Base-by-base conservation (phyloP, 2,888 invertebrate genomes). In the Galerucella calmariensis region DNA sequence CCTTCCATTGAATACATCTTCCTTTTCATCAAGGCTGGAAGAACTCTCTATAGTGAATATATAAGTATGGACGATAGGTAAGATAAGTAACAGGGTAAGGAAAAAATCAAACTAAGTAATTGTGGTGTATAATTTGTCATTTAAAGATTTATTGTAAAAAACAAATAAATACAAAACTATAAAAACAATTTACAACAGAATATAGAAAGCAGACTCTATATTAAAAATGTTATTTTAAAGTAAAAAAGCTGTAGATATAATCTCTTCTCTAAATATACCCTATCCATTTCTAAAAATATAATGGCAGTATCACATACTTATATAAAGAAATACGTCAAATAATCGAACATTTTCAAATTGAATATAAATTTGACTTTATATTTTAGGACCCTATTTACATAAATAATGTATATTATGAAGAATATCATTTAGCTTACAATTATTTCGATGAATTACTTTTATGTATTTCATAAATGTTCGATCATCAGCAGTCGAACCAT, bases 121-220 rank as follows among this genome's bases (percentile, higher is more conserved):
- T 46, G 41, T 51, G 16, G 58, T 65, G 65, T 69, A 63, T 62
- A 69, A 48, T 61, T 69, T 61, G 53, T 65, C 10, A 56, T 65
- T 69, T 46, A 27, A 53, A 66, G n/a, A 66, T 71, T 72, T 72
- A 72, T 71, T 65, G 59, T 72, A 72, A 75, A 75, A 74, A 74
- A 76, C 68, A 76, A 76, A 74, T 76, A 76, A 76, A 76, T 75
- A 77, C 74, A 77, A 77, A 76, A 77, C 65, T 71, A 75, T 77
- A 75, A 74, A 77, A 77, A 77, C 72, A 75, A 73, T 73, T 66
- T 75, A 75, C 74, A 77, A 77, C 77, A 77, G 69, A 75, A 74
- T 72, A 69, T 75, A 67, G 67, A 75, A 77, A 77, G 77, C 75
- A 69, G 72, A 61, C 62, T 67, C 61, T 35, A 51, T 56, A 59